These are phyloP conservation scores for Pipa parva DNA, from an alignment of 2,113 vertebrate genomes.

Conservation along the genomic window DNA sequence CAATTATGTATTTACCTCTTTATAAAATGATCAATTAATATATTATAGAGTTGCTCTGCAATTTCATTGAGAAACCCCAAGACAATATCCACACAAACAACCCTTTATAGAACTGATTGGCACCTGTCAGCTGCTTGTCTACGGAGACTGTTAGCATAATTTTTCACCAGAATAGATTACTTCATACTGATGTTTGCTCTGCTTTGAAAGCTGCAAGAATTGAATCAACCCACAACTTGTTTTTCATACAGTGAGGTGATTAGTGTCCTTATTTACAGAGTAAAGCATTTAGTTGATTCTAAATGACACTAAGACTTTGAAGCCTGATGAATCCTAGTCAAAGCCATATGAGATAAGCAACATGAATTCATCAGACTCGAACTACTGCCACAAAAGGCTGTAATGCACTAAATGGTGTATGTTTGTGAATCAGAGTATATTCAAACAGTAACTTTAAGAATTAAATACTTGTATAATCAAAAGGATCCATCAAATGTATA, in stretches of 20 bases:
- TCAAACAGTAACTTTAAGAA: not conserved
- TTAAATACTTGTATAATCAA: too few relatives aligned
- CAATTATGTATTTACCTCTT: constrained; percentile 18
- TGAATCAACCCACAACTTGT: constrained; percentile 38
- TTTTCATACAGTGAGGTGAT: constrained; percentile 34
- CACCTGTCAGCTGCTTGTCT: constrained; percentile 45
- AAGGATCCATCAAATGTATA: too few relatives aligned
- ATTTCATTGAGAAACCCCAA: constrained; percentile 24
- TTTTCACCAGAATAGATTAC: constrained; percentile 33
- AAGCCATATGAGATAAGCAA: constrained; percentile 25
- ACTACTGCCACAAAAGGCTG: not conserved
- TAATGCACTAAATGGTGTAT: not conserved
- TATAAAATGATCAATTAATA: constrained; percentile 27
- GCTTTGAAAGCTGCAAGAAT: constrained; percentile 46
- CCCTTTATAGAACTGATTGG: constrained; percentile 43
- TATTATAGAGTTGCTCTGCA: constrained; percentile 24
- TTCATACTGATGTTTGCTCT: constrained; percentile 41
- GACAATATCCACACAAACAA: constrained; percentile 30
- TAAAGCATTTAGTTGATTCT: constrained; percentile 17
- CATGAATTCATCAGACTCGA: constrained; percentile 22
- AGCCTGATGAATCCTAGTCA: constrained; percentile 29
- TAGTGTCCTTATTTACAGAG: constrained; percentile 36
- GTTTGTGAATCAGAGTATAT: constrained; percentile 8
- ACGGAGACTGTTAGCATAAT: constrained; percentile 29
- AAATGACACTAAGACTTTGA: constrained; percentile 31